Evolutionary conservation across 2,113 vertebrate genomes (phyloP), one percentile per base, ranked within the genome.

Genomic region (Thunnus maccoyii): DNA sequence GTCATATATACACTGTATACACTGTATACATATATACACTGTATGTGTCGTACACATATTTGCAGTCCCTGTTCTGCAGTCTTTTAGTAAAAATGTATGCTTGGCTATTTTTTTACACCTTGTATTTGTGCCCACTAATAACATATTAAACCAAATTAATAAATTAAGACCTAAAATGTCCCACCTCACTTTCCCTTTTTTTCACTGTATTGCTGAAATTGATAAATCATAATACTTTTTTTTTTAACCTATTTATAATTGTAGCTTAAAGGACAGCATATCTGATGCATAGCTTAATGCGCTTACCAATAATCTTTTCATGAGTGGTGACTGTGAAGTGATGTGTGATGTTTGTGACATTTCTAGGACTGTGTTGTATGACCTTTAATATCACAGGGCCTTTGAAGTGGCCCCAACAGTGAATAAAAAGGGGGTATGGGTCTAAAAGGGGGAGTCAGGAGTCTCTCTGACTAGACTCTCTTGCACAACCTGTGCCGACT

Each of bases 261-360:
- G 13, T 18, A 20, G 7, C 18, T 16, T 17, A 10, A 65, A 22
- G 54, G 22, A 27, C 41, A 27, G 48, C 16, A 47, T 18, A 56
- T 41, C n/a, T 68, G 32, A 51, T 68, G 7, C 54, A 25, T 20
- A 68, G 17, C 30, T 25, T 55, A 55, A 56, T n/a, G 30, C 18
- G 1, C 22, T 2, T 12, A 5, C 54, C 25, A 5, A 18, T 55
- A 57, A 18, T 41, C 36, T 30, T 73, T 67, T 88, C 61, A 86
- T 88, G 76, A 56, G 25, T 58, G 25, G 72, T 51, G 73, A 5
- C 78, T 86, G 62, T 78, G 80, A 89, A 86, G 81, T 62, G 30
- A 48, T 78, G 54, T 88, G 76, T 91, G 91, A 92, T 90, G 87
- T 85, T 71, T 57, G 68, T 95, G 95, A 94, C 94, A 89, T 95